Percentiles rank a stretch among this genome's conserved stretches.
These are phyloP conservation scores for Scaptodrosophila latifasciaeformis DNA, from an alignment of 2,888 invertebrate species.

Conservation along the genomic window DNA sequence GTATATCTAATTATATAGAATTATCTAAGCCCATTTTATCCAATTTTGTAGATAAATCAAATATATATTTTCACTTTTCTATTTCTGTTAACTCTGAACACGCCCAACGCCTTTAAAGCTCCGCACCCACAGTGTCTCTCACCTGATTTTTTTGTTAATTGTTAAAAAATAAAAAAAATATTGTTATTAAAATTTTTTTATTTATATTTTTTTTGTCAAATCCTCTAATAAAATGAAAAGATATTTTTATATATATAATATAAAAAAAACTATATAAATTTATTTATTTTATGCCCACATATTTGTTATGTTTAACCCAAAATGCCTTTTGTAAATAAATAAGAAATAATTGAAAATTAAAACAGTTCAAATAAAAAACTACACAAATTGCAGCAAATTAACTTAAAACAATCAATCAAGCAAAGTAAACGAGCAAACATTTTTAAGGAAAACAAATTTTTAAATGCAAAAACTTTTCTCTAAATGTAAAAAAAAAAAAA, in stretches of 20 bases:
- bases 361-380: too few species aligned
- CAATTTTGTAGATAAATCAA: too few species aligned
- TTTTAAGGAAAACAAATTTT: too few species aligned
- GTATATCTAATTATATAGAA: too few species aligned
- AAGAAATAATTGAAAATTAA: too few species aligned
- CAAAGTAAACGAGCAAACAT: too few species aligned
- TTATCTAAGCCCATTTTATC: too few species aligned
- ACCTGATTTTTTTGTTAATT: neutral
- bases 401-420: too few species aligned
- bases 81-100: neutral
- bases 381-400: too few species aligned
- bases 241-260: neutral
- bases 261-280: neutral
- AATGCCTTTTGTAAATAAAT: neutral
- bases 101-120: neutral
- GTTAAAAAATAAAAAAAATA: neutral
- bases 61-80: neutral
- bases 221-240: neutral
- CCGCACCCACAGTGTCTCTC: neutral
- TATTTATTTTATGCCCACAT: neutral
- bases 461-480: too few species aligned
- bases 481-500: too few species aligned
- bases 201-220: constrained; percentile 5
- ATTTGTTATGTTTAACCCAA: constrained; percentile 24
- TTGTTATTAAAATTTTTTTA: constrained; percentile 1